phyloP scores from a whole-genome alignment of 2,888 invertebrate species.

The Podabrus alpinus region DNA sequence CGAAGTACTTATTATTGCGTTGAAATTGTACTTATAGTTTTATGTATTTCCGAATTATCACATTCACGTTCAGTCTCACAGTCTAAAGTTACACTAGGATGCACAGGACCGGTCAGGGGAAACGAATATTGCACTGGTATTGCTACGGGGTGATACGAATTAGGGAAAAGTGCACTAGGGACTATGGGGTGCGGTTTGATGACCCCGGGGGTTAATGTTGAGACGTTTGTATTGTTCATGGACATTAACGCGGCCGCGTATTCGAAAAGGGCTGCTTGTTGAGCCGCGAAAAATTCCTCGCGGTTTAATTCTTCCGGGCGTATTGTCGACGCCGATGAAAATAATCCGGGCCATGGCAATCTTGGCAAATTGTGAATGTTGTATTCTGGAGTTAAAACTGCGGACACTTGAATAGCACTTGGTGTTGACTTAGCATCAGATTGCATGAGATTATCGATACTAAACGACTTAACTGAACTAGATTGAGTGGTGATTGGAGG shows the following conservation, averaged over 20 bases:
- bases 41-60: slow-evolving; percentile 32
- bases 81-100: slow-evolving; percentile 30
- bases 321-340: slow-evolving; percentile 29
- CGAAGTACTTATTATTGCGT: slow-evolving; percentile 32
- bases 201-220: slow-evolving; percentile 35
- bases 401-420: slow-evolving; percentile 11
- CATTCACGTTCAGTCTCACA: slow-evolving; percentile 40
- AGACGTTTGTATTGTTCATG: slow-evolving; percentile 38
- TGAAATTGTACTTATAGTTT: slow-evolving; percentile 39
- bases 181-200: slow-evolving; percentile 43
- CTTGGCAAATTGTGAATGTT: slow-evolving; percentile 32
- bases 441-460: slow-evolving; percentile 81
- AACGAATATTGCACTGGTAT: slow-evolving; percentile 42
- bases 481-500: slow-evolving; percentile 44
- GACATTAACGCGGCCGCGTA: slow-evolving; percentile 42
- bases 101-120: slow-evolving; percentile 35
- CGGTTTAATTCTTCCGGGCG: slow-evolving; percentile 36
- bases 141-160: slow-evolving; percentile 42
- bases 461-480: slow-evolving; percentile 70
- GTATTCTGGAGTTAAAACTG: slow-evolving; percentile 24
- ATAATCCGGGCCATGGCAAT: slow-evolving; percentile 34
- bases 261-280: slow-evolving; percentile 43
- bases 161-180: slow-evolving; percentile 40
- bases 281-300: slow-evolving; percentile 40
- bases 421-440: slow-evolving; percentile 59